Percentiles rank a stretch among this genome's conserved stretches.
Evolutionary conservation across 2,888 invertebrate species (phyloP).

Genomic region (Apotomis turbidana): DNA sequence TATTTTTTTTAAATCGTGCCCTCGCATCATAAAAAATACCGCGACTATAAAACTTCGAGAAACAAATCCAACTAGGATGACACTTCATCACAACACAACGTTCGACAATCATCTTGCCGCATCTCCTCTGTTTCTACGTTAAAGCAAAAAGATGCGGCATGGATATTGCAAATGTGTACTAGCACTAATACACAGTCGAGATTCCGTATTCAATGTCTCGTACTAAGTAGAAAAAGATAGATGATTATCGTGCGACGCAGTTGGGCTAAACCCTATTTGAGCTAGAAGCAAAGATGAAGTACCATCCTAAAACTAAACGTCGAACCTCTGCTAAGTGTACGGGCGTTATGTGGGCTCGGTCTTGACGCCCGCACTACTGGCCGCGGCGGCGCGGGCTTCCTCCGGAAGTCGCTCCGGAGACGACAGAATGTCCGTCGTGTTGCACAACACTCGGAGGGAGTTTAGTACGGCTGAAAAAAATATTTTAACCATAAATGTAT

Average conservation of each 20-base stretch:
- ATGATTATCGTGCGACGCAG: no score
- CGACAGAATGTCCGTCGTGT: slow-evolving; percentile 95
- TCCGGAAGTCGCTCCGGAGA: slow-evolving; percentile 95
- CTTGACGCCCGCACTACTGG: slow-evolving; percentile 68
- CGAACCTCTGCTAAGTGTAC: no score
- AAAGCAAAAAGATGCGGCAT: not conserved
- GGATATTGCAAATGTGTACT: not conserved
- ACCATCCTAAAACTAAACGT: no score
- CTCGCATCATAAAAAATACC: slow-evolving; percentile 26
- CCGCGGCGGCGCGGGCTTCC: slow-evolving; percentile 92
- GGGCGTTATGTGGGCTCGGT: slow-evolving; percentile 70
- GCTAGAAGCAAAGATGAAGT: no score
- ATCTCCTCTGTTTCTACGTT: not conserved
- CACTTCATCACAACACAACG: slow-evolving; percentile 1
- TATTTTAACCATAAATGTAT: not conserved
- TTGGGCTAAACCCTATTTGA: no score
- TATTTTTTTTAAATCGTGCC: not conserved
- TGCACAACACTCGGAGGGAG: slow-evolving; percentile 94
- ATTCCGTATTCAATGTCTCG: no score
- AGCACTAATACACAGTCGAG: no score
- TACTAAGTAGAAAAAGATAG: no score
- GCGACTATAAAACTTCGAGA: slow-evolving; percentile 3
- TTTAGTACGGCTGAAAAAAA: slow-evolving; percentile 92
- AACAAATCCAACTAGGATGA: slow-evolving; percentile 6
- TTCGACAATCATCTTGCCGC: not conserved